Evolutionary conservation across 2,113 vertebrate species (phyloP), one percentile per base, ranked within the genome.

Genomic region (Leptocoma aspasia): DNA sequence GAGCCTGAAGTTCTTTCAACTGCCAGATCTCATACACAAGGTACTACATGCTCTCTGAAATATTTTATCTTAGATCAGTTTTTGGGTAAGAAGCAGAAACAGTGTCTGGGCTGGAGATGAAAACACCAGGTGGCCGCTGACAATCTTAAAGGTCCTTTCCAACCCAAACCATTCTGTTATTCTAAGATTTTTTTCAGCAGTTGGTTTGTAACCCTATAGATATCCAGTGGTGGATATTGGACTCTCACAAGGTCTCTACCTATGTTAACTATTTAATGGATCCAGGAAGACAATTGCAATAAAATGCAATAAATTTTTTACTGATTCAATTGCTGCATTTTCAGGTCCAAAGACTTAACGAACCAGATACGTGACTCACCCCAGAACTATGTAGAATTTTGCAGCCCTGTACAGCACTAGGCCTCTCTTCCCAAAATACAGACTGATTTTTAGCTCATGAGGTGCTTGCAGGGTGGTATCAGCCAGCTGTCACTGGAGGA

Each of bases 401-500:
- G 11, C 12, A 70, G 19, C 47, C 47, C n/a, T 61, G 6, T 26
- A 22, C 31, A 65, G 5, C 14, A 59, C 26, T 12, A 61, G 33
- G 27, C 33, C 6, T 66, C 47, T 82, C 88, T 77, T 90, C 68
- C 63, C 59, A 77, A 87, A 95, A 82, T 50, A 30, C 56, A 71
- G 39, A 12, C 56, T 56, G 47, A 68, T 81, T 86, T 95, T 95
- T 68, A 71, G 30, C 52, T 88, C 75, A 28, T 21, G 59, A 96
- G 47, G 71, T 81, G 28, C 52, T 89, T 70, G 22, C 56, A 93
- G 88, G 68, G 37, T 26, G 20, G 79, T 68, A 73, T 78, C 87
- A 92, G 31, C 76, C 94, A 96, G 75, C 82, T 97, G 94, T 71
- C 93, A 88, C 82, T 71, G 71, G 47, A 88, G 50, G 24, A 80